Base-by-base conservation (phyloP, 2,797 vertebrate genomes). In the Sitta carolinensis region DNA sequence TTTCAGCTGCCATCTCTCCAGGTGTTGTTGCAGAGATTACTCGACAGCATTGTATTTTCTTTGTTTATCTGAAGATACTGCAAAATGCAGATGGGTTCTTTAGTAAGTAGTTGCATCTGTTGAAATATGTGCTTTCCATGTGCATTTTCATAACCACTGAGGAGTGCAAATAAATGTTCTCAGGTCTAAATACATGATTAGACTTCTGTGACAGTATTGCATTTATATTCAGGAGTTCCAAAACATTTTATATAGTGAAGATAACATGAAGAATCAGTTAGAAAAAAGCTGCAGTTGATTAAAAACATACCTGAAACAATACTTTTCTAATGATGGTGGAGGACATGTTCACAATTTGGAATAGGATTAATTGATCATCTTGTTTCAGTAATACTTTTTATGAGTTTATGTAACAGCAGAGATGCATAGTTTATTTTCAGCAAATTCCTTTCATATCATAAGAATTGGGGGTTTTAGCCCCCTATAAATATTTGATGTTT, bases 1-100 rank as follows among this genome's bases (percentile, higher is more conserved):
- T 85, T 94, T 47, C 76, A 93, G 67, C 55, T 73, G 77, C 36
- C 63, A 62, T 40, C 51, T 82, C 25, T 52, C 51, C 89, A 52
- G 57, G 2, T 62, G 30, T 18, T 80, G 20, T 38, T 69, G 63
- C 55, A 87, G 55, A 62, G 16, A 13, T 69, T 63, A 57, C 42
- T 58, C 0, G 0, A 59, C 18, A 45, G 40, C 13, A 19, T n/a
- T 1, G 0, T 16, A 21, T 82, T 67, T 76, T 89, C 59, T 63
- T 52, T 42, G 32, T 63, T 52, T 57, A 47, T 47, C 64, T 80
- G 68, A 74, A 84, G 36, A 38, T 48, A 48, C 48, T 64, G 62
- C 17, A 75, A 90, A 92, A 87, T 22, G 11, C 38, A 55, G 38
- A 47, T 48, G 52, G 40, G 23, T 5, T 90, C 82, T 79, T 58